Conservation (phyloP, 2,888 invertebrate species). For the Biston stratarius region DNA sequence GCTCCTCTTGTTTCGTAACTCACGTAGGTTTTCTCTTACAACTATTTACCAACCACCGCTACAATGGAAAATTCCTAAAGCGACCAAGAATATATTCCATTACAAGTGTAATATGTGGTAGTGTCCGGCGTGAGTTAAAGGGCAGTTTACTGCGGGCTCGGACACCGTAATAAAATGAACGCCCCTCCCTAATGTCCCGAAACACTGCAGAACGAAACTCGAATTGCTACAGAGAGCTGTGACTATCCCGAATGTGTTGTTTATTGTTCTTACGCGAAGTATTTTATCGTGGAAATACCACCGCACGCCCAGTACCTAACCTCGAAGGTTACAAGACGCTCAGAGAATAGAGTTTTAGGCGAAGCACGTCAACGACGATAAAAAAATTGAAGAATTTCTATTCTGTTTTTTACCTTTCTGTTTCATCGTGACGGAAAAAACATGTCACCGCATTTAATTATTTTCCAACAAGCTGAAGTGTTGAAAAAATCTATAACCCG, state of each 20-base stretch:
- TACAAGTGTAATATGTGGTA: constrained; percentile 48
- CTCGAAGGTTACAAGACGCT: not conserved
- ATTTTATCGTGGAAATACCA: constrained; percentile 33
- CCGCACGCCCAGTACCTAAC: constrained; percentile 5
- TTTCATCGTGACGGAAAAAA: too few relatives aligned
- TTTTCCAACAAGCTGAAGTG: too few relatives aligned
- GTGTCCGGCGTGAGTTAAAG: constrained; percentile 54
- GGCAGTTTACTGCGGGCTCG: constrained; percentile 57
- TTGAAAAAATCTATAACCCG: too few relatives aligned
- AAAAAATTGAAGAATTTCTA: too few relatives aligned
- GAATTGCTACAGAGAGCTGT: constrained; percentile 39
- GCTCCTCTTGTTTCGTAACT: not conserved
- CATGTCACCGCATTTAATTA: too few relatives aligned
- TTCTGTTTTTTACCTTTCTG: not conserved
- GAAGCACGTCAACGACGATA: too few relatives aligned
- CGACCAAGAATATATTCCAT: constrained; percentile 45
- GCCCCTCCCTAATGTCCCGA: constrained; percentile 58
- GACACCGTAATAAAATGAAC: constrained; percentile 67
- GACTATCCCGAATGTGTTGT: constrained; percentile 33
- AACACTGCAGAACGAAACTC: constrained; percentile 48
- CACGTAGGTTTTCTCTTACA: not conserved
- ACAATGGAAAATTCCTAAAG: constrained; percentile 36
- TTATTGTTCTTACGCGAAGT: constrained; percentile 30
- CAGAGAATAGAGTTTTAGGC: not conserved
- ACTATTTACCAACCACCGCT: constrained; percentile 14